phyloP scores from a whole-genome alignment of 1,140 invertebrate genomes.

The Orchesella cincta region DNA sequence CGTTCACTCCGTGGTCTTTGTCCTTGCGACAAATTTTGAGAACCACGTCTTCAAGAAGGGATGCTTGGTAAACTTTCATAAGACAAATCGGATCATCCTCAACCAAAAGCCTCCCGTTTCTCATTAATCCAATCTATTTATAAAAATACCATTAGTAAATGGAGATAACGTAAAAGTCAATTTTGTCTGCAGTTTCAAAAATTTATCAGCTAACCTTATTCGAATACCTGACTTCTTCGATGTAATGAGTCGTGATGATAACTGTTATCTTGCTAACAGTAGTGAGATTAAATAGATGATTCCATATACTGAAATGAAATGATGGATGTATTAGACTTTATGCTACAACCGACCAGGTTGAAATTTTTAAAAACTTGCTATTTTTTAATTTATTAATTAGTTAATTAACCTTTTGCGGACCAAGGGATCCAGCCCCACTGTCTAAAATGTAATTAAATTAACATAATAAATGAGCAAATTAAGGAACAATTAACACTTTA shows the following conservation, averaged over 20 bases:
- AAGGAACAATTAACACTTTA: too few species aligned
- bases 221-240: background rate
- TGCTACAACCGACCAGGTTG: background rate
- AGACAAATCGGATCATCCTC: background rate
- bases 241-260: slow-evolving; percentile 2
- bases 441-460: background rate
- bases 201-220: background rate
- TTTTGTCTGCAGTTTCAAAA: background rate
- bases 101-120: background rate
- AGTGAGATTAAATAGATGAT: background rate
- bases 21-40: slow-evolving; percentile 2
- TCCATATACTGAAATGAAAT: slow-evolving; percentile 2
- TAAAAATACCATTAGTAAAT: background rate
- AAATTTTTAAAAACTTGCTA: background rate
- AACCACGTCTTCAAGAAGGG: background rate
- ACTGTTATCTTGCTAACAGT: background rate
- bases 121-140: background rate
- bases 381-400: background rate
- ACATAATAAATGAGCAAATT: too few species aligned
- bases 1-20: background rate
- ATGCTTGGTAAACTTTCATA: background rate
- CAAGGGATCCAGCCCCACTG: slow-evolving; percentile 9
- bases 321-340: too few species aligned
- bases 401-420: background rate
- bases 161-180: background rate